Conservation (phyloP, 2,113 vertebrate species). For the Lepidothrix coronata region DNA sequence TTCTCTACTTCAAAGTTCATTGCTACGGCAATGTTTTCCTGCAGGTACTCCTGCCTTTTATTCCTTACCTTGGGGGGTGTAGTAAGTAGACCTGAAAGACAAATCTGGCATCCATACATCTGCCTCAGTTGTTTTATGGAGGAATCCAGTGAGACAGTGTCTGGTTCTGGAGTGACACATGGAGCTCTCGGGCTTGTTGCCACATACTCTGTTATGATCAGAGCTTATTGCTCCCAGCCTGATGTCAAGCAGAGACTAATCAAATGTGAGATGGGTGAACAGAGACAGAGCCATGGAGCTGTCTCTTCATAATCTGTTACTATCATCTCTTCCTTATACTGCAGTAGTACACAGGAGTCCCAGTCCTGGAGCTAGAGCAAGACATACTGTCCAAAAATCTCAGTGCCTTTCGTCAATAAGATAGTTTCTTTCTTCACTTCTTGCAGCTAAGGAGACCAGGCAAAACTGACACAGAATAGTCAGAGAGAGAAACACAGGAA, state of each 20-base stretch:
- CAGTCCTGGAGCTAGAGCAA: background rate
- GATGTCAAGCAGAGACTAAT: constrained; percentile 48
- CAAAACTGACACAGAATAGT: background rate
- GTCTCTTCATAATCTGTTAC: background rate
- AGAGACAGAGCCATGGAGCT: background rate
- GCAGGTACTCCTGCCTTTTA: background rate
- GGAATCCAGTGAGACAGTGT: background rate
- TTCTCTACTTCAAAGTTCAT: background rate
- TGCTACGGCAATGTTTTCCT: background rate
- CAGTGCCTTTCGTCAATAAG: background rate
- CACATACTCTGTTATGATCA: background rate
- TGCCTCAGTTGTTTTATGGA: background rate
- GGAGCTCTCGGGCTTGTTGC: background rate
- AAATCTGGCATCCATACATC: background rate
- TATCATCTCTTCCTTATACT: background rate
- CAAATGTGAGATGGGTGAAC: constrained; percentile 32
- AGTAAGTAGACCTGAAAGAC: background rate
- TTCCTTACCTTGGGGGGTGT: background rate
- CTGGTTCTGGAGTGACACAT: background rate
- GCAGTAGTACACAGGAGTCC: background rate
- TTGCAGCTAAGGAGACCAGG: background rate
- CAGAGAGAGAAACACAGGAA: background rate
- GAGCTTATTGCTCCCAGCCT: constrained; percentile 29
- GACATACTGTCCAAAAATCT: background rate
- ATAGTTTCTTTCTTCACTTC: background rate